A percentile compares a stretch with the other conserved stretches of the same genome.
phyloP scores from a whole-genome alignment of 1,140 invertebrate genomes.

The Metaphire vulgaris region DNA sequence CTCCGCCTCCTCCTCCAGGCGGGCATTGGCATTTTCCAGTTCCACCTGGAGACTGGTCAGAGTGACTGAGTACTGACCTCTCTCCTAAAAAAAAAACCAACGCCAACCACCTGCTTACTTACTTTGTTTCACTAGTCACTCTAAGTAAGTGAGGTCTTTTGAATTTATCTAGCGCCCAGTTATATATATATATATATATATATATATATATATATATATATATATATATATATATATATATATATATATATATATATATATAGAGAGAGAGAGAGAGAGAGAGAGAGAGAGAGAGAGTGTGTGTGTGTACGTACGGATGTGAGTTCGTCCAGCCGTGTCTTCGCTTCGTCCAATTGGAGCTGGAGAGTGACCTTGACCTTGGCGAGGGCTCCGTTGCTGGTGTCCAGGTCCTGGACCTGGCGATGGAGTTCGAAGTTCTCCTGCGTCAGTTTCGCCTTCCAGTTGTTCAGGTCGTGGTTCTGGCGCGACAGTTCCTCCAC shows the following conservation, averaged over 20 bases:
- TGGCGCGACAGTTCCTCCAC: slow-evolving; percentile 50
- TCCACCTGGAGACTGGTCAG: slow-evolving; percentile 46
- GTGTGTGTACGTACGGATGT: slow-evolving; percentile 21
- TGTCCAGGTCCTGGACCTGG: slow-evolving; percentile 50
- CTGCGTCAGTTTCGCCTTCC: slow-evolving; percentile 47
- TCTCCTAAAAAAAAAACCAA: slow-evolving; percentile 16
- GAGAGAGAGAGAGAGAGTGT: too few relatives aligned
- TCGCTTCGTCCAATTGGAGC: slow-evolving; percentile 45
- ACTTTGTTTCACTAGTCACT: too few relatives aligned
- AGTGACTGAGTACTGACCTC: slow-evolving; percentile 29
- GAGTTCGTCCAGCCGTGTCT: slow-evolving; percentile 49
- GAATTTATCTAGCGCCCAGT: too few relatives aligned
- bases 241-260: too few relatives aligned
- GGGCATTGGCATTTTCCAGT: slow-evolving; percentile 48
- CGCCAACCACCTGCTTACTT: too few relatives aligned
- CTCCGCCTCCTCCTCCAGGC: slow-evolving; percentile 51
- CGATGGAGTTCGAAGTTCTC: slow-evolving; percentile 53
- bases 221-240: too few relatives aligned
- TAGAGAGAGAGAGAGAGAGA: too few relatives aligned
- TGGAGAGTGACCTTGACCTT: slow-evolving; percentile 48
- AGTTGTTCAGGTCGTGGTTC: slow-evolving; percentile 44
- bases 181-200: too few relatives aligned
- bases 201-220: too few relatives aligned
- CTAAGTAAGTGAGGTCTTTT: too few relatives aligned
- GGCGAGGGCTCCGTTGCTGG: slow-evolving; percentile 44